These are phyloP conservation scores for Apotomis capreana DNA, from an alignment of 2,888 invertebrate genomes.

Conservation along the genomic window DNA sequence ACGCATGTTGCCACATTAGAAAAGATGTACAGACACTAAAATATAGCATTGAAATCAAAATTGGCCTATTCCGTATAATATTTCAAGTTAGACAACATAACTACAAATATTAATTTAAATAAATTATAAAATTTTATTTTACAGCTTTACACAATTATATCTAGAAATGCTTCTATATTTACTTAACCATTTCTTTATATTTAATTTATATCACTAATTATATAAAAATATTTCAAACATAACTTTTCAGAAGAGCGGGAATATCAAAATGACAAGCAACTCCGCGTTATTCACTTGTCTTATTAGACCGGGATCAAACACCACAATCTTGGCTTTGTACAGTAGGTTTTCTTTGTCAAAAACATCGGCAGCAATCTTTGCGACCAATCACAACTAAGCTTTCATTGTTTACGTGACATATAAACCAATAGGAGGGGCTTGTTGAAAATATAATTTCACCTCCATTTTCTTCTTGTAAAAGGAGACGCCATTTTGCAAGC, in stretches of 20 bases:
- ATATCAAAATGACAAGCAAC: constrained; percentile 3
- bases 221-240: too few relatives aligned
- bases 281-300: constrained; percentile 16
- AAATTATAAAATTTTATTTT: neutral
- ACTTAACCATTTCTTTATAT: neutral
- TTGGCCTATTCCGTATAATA: neutral
- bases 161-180: neutral
- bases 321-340: constrained; percentile 37
- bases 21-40: neutral
- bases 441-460: constrained; percentile 55
- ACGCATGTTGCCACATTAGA: constrained; percentile 10
- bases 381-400: constrained; percentile 57
- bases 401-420: constrained; percentile 55
- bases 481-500: constrained; percentile 87
- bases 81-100: neutral
- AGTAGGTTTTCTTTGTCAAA: constrained; percentile 60
- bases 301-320: constrained; percentile 48
- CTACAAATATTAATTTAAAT: neutral
- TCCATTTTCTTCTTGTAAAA: constrained; percentile 73
- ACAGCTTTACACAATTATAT: neutral
- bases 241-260: constrained; percentile 6
- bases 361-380: constrained; percentile 37
- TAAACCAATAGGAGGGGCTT: constrained; percentile 67
- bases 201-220: too few relatives aligned
- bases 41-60: neutral